Evolutionary conservation across 2,113 vertebrate genomes (phyloP).

Genomic region (Agapornis roseicollis): DNA sequence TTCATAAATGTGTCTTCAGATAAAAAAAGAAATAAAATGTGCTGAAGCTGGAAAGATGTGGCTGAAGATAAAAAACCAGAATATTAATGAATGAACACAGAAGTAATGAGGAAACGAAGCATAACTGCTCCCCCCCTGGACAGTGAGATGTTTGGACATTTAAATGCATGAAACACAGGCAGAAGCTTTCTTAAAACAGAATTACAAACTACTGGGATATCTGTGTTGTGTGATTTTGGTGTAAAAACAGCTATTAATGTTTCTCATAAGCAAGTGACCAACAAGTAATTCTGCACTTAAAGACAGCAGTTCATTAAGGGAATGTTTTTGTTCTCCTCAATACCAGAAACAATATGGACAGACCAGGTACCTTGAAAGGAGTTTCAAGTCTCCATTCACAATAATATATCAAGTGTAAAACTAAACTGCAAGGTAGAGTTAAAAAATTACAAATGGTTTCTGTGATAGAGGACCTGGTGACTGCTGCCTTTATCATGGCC

Average conservation of each 20-base stretch:
- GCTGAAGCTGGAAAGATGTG: background rate
- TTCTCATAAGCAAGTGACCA: background rate
- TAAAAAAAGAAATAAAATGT: background rate
- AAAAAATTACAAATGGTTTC: background rate
- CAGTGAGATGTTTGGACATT: background rate
- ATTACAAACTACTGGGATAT: background rate
- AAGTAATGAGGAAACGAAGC: background rate
- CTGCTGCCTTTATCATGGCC: background rate
- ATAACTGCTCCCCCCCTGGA: background rate
- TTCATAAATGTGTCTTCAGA: background rate
- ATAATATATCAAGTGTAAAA: background rate
- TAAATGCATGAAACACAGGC: background rate
- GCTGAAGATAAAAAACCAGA: background rate
- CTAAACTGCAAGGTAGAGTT: background rate
- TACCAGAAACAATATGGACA: background rate
- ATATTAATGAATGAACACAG: background rate
- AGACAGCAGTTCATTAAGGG: background rate
- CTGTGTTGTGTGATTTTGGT: background rate
- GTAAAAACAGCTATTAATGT: background rate
- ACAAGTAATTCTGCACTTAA: background rate
- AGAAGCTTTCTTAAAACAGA: background rate
- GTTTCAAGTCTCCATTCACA: background rate
- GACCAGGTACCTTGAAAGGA: background rate
- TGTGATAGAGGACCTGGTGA: background rate
- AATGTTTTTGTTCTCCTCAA: background rate